Base-by-base conservation (phyloP, 2,888 invertebrate genomes). In the Dasypolia templi region DNA sequence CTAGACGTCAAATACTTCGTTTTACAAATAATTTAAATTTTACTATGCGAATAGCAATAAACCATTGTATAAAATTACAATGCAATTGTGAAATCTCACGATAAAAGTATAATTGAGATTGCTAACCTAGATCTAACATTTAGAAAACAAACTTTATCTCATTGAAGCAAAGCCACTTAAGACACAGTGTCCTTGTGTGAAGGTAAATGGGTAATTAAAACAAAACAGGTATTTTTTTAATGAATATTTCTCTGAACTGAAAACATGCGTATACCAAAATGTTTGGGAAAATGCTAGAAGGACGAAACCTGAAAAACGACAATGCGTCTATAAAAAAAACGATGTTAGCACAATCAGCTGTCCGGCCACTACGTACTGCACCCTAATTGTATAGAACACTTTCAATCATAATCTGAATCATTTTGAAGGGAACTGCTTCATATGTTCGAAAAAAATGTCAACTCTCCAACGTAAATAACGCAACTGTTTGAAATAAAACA, bases 1-100 rank as follows among this genome's bases (percentile, higher is more conserved):
- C 42, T 69, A 46, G 75, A 71, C 53, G 67, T 62, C 64, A 68
- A 82, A 71, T 58, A 75, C 55, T 71, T 79, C 56, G 39, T 72
- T 75, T 79, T 75, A 82, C 75, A 75, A 81, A 81, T 79, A 79
- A 62, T 79, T 81, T 81, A 64, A 73, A 72, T 62, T 78, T 80
- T 82, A 82, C 39, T 66, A 62, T 82, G 74, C n/a, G 80, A 82
- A 85, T 72, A 73, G 63, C 66, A 74, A 78, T 79, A 80, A 84
- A 69, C 84, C 71, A 86, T 85, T 85, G 82, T 82, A 39, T 62
- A 14, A 61, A 66, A n/a, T 26, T 51, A 75, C 75, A 75, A 79
- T 79, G 35, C 19, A 19, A 26, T 26, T 53, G 64, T n/a, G 63
- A 72, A 74, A 76, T 86, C 76, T 76, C 74, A 78, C 81, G 61